Base-by-base conservation (phyloP, 2,888 invertebrate genomes). In the Bugulina stolonifera region DNA sequence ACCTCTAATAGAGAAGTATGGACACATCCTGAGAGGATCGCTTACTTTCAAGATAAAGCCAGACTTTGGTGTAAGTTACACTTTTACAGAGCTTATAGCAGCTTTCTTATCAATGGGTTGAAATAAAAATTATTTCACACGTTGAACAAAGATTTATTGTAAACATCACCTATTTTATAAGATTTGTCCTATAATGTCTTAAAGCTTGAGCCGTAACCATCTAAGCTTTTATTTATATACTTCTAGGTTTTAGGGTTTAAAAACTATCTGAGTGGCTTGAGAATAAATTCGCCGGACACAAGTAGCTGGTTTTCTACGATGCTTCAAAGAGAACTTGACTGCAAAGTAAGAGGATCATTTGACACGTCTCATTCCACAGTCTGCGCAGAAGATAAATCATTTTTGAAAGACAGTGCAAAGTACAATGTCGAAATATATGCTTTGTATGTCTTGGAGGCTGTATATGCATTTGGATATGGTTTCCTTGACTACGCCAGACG, bases 51-150 rank as follows among this genome's bases (percentile, higher is more conserved):
- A 64, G n/a, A 5, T 32, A 5, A 27, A 32, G 3, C 64, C 64
- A 25, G 32, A 64, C 5, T 64, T 64, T 64, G 5, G 5, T 5
- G 64, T 64, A 64, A 64, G 32, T 64, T n/a, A n/a, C n/a, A n/a
- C n/a, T n/a, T n/a, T n/a, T n/a, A n/a, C n/a, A n/a, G n/a, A n/a
- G n/a, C n/a, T n/a, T n/a, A n/a, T n/a, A n/a, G n/a, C n/a, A n/a
- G n/a, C n/a, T n/a, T n/a, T n/a, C n/a, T n/a, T n/a, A n/a, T n/a
- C n/a, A n/a, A n/a, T n/a, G n/a, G n/a, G n/a, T n/a, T n/a, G n/a
- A n/a, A n/a, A n/a, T n/a, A n/a, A n/a, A n/a, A n/a, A n/a, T n/a
- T n/a, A n/a, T n/a, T n/a, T n/a, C n/a, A n/a, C n/a, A n/a, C n/a
- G n/a, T n/a, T n/a, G n/a, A n/a, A n/a, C n/a, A n/a, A n/a, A n/a